Evolutionary conservation across 23 tunicate genomes (phyloP).

Genomic region (Halocynthia roretzi): DNA sequence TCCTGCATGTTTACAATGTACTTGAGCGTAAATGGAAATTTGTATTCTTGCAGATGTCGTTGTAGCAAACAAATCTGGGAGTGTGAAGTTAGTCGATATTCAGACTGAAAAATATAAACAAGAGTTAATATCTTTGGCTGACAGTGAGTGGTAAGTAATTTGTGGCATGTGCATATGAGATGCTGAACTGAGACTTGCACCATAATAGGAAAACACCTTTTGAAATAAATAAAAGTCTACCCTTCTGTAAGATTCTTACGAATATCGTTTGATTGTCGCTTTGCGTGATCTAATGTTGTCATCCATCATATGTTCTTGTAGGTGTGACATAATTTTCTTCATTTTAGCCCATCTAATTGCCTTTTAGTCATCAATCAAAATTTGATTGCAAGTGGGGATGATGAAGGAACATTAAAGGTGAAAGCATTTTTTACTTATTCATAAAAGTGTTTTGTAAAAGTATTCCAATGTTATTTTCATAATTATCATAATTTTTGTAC

Average conservation of each 20-base stretch:
- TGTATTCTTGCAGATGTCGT: constrained; percentile 3
- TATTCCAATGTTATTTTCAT: neutral
- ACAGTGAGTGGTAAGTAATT: constrained; percentile 3
- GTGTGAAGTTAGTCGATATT: constrained; percentile 13
- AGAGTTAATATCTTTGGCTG: neutral
- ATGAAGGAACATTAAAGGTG: constrained; percentile 81
- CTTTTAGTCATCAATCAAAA: constrained; percentile 56
- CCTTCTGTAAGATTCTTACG: too few relatives aligned
- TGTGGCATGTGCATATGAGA: too few relatives aligned
- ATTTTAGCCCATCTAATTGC: constrained; percentile 39
- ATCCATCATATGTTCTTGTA: neutral
- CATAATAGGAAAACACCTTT: neutral
- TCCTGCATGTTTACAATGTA: neutral
- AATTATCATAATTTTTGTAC: neutral
- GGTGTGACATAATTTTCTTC: constrained; percentile 31
- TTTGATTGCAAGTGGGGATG: constrained; percentile 81
- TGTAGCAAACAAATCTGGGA: constrained; percentile 11
- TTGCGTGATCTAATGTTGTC: neutral
- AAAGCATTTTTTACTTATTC: neutral
- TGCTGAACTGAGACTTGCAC: neutral
- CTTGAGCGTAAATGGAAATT: neutral
- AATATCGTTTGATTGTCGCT: neutral
- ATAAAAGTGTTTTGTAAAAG: neutral
- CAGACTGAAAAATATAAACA: constrained; percentile 12
- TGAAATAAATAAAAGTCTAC: neutral